These are phyloP conservation scores for Megaustenia siamemsis DNA, from an alignment of 2,888 invertebrate genomes.

Conservation along the genomic window DNA sequence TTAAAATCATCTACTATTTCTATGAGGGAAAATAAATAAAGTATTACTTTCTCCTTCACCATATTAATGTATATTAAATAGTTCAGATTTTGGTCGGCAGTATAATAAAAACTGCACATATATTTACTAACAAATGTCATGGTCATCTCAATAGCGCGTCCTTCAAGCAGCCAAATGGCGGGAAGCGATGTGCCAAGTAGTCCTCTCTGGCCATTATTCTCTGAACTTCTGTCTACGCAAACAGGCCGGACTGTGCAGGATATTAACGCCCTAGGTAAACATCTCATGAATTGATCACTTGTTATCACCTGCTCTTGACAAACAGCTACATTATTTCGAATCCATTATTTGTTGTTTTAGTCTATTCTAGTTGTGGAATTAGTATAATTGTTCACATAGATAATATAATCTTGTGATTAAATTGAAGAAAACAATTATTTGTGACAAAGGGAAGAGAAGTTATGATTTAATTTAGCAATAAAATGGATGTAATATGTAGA, in stretches of 20 bases:
- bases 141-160: not conserved
- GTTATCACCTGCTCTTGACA: not conserved
- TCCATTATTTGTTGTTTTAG: not conserved
- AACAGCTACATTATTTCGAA: not conserved
- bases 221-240: conserved; percentile 25
- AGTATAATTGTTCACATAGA: not conserved
- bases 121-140: too few relatives aligned
- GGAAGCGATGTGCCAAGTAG: conserved; percentile 24
- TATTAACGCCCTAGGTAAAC: conserved; percentile 40
- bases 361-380: not conserved
- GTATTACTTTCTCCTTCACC: too few relatives aligned
- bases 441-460: not conserved
- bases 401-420: not conserved
- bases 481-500: too few relatives aligned
- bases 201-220: conserved; percentile 41
- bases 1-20: too few relatives aligned
- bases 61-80: too few relatives aligned
- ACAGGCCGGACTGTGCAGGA: conserved; percentile 40
- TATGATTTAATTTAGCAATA: not conserved
- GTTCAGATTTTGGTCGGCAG: too few relatives aligned
- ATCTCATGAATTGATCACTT: too few relatives aligned
- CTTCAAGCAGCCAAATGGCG: not conserved
- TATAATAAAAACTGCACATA: too few relatives aligned
- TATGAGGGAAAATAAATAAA: too few relatives aligned
- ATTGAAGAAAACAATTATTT: not conserved